Evolutionary conservation across 2,888 invertebrate genomes (phyloP), one percentile per base, ranked within the genome.

Genomic region (Drosophila austrosaltans): DNA sequence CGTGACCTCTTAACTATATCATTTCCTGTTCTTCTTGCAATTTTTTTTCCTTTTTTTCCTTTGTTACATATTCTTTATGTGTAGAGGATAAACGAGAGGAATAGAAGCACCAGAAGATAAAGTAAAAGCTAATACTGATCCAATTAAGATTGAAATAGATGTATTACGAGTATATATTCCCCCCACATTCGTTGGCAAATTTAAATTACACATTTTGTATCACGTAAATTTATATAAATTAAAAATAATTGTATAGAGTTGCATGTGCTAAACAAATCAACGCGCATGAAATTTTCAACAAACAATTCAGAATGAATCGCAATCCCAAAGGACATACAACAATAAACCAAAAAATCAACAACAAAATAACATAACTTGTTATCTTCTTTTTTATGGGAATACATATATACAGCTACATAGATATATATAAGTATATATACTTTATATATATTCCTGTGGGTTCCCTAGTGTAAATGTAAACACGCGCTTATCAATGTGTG

Each of bases 1-100:
- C 72, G 68, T 84, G 89, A 82, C 82, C 89, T 82, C 89, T 76
- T 87, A 80, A 87, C 87, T 87, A 74, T 84, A 84, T 87, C 77
- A 81, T 89, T 76, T 87, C 77, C 87, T 63, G 72, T 48, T 48
- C 44, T 48, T 48, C 10, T 36, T 36, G 36, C 36, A 8, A 0
- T 36, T 36, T 7, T 36, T 16, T 36, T 32, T 32, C 2, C 8
- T 8, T 48, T 48, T 48, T 2, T 8, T 10, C 44, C 4, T 4
- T 12, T 48, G 40, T 40, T 25, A 10, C 48, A 3, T 48, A 10
- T 48, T 48, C 48, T 48, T 48, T 48, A 48, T 48, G 12, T 4
- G 48, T 25, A 7, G 22, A 25, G 25, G 67, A 72, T 77, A 30
- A 65, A 61, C 72, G 39, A 60, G 16, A 69, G 53, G 3, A n/a